Base-by-base conservation (phyloP, 2,888 invertebrate species). In the Azorinus chamasolen region DNA sequence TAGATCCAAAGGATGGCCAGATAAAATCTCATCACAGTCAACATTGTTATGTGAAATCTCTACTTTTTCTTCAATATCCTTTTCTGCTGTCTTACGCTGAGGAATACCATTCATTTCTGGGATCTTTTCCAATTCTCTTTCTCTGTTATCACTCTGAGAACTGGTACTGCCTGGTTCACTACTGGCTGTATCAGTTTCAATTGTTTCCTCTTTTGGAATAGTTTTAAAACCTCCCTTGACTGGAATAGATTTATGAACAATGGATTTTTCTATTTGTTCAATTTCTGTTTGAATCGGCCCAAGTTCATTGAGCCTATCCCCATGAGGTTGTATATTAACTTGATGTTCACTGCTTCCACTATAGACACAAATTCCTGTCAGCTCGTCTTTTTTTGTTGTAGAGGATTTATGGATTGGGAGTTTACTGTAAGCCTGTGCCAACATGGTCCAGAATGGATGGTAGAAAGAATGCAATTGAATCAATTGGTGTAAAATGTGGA, bases 391-490 rank as follows among this genome's bases (percentile, higher is more conserved):
- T n/a, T 18, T 10, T 32, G 4, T 32, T 4, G 32, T 10, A 32
- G 32, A 10, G 4, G 10, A 32, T 6, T 32, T 32, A 10, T 32
- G 32, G 10, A 10, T 32, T 32, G 4, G 32, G 10, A 32, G 32
- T 32, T 32, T 32, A 32, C 5, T 32, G 45, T 80, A 86, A 8
- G 59, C 73, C 16, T 51, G 14, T 16, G 64, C 71, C 48, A 87
- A 57, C 51, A 71, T 76, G 32, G 79, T 25, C 87, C 87, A 87
- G 66, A 83, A 80, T 12, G 78, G 70, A 10, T 55, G 61, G 74
- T 83, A 79, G 46, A 62, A 63, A 2, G 75, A 79, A 72, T 85
- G 83, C n/a, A 78, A 50, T 0, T 22, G 27, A n/a, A 86, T 53
- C 22, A 85, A 65, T 20, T 80, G 74, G 50, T 85, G 79, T 48